Evolutionary conservation across 1,140 invertebrate species (phyloP), one percentile per base, ranked within the genome.

Genomic region (Aphelenchoides fujianensis): DNA sequence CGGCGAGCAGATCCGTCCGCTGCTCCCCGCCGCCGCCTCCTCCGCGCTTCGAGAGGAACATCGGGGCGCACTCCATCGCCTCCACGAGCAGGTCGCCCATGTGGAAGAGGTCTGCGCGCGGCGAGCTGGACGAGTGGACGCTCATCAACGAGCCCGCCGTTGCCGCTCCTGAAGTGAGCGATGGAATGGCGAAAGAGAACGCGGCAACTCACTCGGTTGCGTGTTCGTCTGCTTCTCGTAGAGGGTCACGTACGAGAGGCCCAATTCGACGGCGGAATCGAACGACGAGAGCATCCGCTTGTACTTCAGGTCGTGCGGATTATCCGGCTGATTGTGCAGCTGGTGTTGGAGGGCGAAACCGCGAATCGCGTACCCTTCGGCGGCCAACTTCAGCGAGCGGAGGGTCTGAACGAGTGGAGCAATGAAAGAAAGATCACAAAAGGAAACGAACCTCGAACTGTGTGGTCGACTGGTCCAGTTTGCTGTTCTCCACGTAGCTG

Each of bases 321-420:
- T n/a, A n/a, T 48, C 23, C 23, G 41, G 41, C 41, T 12, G 41
- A 23, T 19, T 19, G 23, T 7, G 55, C 7, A 5, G 19, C 19
- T 7, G 19, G 7, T 66, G 12, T 7, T 1, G 1, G 7, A 76
- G 52, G n/a, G 64, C 5, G 23, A 68, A 62, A 28, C 73, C 73
- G 63, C 76, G 74, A 37, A 74, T 48, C 1, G 73, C 66, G 53
- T 74, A 74, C 7, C 73, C 54, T 72, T 74, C 73, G 1, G 73
- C 73, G 19, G 68, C 73, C 19, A 74, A 53, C 31, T 74, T 74
- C 30, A 74, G 32, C 1, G 74, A 77, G 23, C 73, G 53, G 7
- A 74, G 35, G 32, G 74, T 74, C 34, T 27, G 23, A 69, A 69
- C n/a, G n/a, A n/a, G n/a, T n/a, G n/a, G n/a, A n/a, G n/a, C n/a